Evolutionary conservation across 2,888 invertebrate genomes (phyloP).

Genomic region (Neoitamus cyanurus): DNA sequence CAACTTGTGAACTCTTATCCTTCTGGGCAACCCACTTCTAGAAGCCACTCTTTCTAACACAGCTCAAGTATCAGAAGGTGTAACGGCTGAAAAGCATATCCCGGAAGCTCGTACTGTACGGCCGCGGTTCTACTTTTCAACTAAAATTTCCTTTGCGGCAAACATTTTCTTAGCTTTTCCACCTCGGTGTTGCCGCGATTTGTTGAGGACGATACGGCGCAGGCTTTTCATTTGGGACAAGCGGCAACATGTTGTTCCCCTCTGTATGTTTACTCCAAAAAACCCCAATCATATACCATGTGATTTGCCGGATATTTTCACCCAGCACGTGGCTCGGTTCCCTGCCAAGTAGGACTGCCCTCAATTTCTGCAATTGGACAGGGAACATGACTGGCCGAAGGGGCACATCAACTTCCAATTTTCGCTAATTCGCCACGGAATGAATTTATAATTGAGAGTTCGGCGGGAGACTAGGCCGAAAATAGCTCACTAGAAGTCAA

Average conservation of each 20-base stretch:
- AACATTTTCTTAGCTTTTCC: not conserved
- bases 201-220: not conserved
- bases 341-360: not conserved
- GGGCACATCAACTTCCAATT: not conserved
- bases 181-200: not conserved
- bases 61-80: not conserved
- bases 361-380: conserved; percentile 14
- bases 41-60: not conserved
- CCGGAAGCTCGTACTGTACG: conserved; percentile 9
- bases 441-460: conserved; percentile 7
- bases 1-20: not conserved
- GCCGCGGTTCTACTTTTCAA: conserved; percentile 27
- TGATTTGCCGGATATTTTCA: conserved; percentile 1
- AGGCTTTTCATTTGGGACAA: conserved; percentile 12
- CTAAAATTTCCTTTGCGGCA: conserved; percentile 8
- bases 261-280: not conserved
- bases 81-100: conserved; percentile 10
- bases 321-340: not conserved
- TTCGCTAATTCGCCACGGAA: not conserved
- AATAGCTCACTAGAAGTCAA: not conserved
- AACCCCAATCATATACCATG: not conserved
- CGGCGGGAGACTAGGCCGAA: not conserved
- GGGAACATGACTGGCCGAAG: not conserved
- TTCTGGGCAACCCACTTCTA: conserved; percentile 11
- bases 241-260: conserved; percentile 32